Conservation (phyloP, 2,888 invertebrate genomes). For the Leucania comma region DNA sequence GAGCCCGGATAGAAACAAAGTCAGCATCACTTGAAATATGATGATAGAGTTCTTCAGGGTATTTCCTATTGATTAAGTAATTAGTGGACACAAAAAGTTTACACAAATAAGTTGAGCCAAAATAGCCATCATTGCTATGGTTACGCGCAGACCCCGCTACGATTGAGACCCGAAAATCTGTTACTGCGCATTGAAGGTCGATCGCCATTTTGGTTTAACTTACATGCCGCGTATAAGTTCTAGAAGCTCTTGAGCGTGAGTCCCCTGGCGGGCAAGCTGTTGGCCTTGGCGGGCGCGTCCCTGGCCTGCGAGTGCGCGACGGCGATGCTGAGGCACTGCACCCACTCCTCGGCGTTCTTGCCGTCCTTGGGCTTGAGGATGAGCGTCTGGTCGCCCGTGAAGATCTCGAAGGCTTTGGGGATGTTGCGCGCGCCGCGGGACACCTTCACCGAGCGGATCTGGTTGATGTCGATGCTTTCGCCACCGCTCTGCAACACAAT, state of each 20-base stretch:
- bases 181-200: no score
- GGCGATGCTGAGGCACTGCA: slow-evolving; percentile 97
- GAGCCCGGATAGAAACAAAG: background rate
- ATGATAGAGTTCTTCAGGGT: no score
- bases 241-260: slow-evolving; percentile 88
- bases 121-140: no score
- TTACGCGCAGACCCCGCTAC: no score
- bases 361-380: slow-evolving; percentile 98
- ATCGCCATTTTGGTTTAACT: no score
- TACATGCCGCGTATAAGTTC: background rate
- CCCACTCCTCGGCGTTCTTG: slow-evolving; percentile 98
- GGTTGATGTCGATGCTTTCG: slow-evolving; percentile 97
- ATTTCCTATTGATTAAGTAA: background rate
- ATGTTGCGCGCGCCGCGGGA: slow-evolving; percentile 97
- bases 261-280: slow-evolving; percentile 87
- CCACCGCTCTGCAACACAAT: slow-evolving; percentile 93
- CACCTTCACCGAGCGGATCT: slow-evolving; percentile 98
- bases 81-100: no score
- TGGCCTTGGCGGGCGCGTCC: slow-evolving; percentile 89
- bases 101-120: no score
- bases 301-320: slow-evolving; percentile 96
- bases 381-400: slow-evolving; percentile 97
- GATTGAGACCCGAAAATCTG: no score
- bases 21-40: background rate
- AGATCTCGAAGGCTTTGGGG: slow-evolving; percentile 99